Evolutionary conservation across 2,113 vertebrate genomes (phyloP), one percentile per base, ranked within the genome.

Genomic region (Chaetodon auriga): DNA sequence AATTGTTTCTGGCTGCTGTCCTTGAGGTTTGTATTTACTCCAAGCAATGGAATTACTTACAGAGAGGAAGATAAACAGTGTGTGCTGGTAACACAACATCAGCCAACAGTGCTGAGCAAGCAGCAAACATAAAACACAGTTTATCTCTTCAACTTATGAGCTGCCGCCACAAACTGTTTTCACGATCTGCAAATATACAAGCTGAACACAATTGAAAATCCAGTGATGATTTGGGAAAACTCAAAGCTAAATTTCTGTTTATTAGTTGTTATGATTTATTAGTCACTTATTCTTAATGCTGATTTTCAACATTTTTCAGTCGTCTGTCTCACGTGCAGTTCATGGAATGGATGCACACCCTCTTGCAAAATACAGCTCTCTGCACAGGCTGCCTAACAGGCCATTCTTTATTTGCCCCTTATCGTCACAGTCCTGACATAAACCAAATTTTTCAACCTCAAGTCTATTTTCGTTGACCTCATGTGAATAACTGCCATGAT

Each of bases 31-130:
- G 49, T 48, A 68, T 23, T 45, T 13, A 61, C 21, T 72, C 54
- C 9, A 58, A 72, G 14, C 23, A 21, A 4, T 35, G 35, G 12
- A 76, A 65, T 64, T 16, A 73, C 61, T 74, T 35, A 15, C 48
- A 36, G 7, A 43, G 23, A 35, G 10, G 38, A 16, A 71, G n/a
- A 86, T 51, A 80, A 75, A 76, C 30, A 41, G 13, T 10, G 58
- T 53, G n/a, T 45, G 63, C 58, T 69, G 43, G 7, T 45, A 15
- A 9, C 21, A 61, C 62, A n/a, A n/a, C 60, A 35, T 2, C 36
- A n/a, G 68, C 38, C 68, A 60, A 65, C 74, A 75, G 49, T 14
- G 1, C 18, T 38, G 21, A 68, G 43, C 3, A 16, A 63, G 14
- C 1, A 61, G 53, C 71, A 30, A 4, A 69, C 23, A 65, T 35